Evolutionary conservation across 2,113 vertebrate species (phyloP), one percentile per base, ranked within the genome.

Genomic region (Phalacrocorax carbo): DNA sequence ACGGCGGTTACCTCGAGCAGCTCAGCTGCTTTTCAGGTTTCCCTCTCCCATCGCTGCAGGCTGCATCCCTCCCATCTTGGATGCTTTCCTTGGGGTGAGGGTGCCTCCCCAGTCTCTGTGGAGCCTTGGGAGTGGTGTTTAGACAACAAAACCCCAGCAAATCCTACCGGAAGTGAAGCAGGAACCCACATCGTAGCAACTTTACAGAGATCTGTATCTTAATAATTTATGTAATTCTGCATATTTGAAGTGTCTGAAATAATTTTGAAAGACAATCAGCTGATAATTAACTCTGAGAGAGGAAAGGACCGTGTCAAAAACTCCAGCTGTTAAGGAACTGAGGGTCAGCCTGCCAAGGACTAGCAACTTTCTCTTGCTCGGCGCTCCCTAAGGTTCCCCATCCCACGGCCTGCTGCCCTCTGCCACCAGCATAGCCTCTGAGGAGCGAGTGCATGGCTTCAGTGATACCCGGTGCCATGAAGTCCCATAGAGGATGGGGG

Each of bases 381-480:
- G 36, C 0, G 0, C 22, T 51, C 19, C 32, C 52, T 52, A 17
- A 82, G 36, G 26, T 32, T 85, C n/a, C 75, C 78, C 34, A 36
- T 29, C 20, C 70, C 27, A 0, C 38, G 42, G 36, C 66, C 70
- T 65, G 51, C 51, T 13, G 12, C 66, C 32, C n/a, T 2, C 6
- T 13, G 4, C 16, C 48, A 40, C 4, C 10, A 49, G 46, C 46
- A 38, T 26, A 2, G 0, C 4, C 40, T 55, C 18, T 22, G 54
- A 38, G 48, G 25, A 58, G 32, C 0, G 3, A 42, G 27, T 0
- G 0, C 19, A 34, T 52, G 76, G 13, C 85, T 30, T 13, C 2
- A 15, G 23, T 44, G 73, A 5, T 11, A 15, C 29, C 54, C 0
- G 0, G 0, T 44, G 90, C 17, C 27, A 6, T 11, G 15, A 40